These are phyloP conservation scores for Lysandra bellargus DNA, from an alignment of 2,888 invertebrate genomes.

Conservation along the genomic window DNA sequence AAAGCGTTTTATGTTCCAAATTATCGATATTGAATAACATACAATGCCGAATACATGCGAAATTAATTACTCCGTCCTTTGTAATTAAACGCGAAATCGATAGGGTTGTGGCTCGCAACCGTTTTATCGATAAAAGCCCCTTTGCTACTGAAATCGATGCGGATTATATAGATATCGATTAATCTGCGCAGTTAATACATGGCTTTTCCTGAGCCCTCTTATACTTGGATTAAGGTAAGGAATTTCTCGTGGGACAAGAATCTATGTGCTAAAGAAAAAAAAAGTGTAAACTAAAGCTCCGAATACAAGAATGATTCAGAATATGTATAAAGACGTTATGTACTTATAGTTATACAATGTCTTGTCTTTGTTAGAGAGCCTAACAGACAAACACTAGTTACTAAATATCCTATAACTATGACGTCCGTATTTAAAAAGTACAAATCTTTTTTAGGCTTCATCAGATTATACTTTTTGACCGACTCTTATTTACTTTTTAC, in stretches of 20 bases:
- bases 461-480: too few species aligned
- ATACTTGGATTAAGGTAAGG: neutral
- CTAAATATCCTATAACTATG: too few species aligned
- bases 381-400: too few species aligned
- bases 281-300: too few species aligned
- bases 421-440: too few species aligned
- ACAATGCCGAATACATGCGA: conserved; percentile 6
- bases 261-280: neutral
- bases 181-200: neutral
- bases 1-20: conserved; percentile 1
- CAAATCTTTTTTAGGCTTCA: too few species aligned
- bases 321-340: too few species aligned
- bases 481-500: too few species aligned
- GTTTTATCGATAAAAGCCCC: conserved; percentile 3
- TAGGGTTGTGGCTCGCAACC: conserved; percentile 23
- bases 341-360: too few species aligned
- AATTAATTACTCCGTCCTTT: conserved; percentile 10
- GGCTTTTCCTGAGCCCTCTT: neutral
- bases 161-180: neutral
- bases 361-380: too few species aligned
- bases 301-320: too few species aligned
- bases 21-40: conserved; percentile 10
- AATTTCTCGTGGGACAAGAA: neutral
- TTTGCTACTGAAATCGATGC: neutral
- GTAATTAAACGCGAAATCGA: conserved; percentile 18